Base-by-base conservation (phyloP, 2,797 vertebrate species). In the Miichthys miiuy region DNA sequence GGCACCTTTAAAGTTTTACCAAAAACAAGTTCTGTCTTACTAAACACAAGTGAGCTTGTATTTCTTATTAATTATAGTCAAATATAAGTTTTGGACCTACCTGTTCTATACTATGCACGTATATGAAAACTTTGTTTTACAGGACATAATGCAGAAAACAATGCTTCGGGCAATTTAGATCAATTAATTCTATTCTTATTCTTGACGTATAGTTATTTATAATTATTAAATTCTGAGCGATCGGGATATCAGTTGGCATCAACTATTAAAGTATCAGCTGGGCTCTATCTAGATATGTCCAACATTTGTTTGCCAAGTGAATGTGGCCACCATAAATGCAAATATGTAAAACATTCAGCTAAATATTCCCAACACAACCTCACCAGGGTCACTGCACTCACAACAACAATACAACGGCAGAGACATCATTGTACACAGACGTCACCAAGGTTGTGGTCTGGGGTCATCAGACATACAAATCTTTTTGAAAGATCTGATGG, bases 401-500 rank as follows among this genome's bases (percentile, higher is more conserved):
- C 21, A 42, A 41, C 1, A 2, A 27, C 34, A 17, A 18, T 9
- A 10, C 13, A 25, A 41, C 13, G 18, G 25, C 41, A 11, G 16
- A 48, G 51, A 60, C 41, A 65, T 60, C 65, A 25, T 12, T 0
- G 0, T 9, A 41, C 47, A 74, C 18, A 52, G 41, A 69, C 20
- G 48, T 48, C 54, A 60, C 25, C 5, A 3, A 6, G 41, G 52
- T 34, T 34, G 25, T 18, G 58, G n/a, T 46, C 44, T n/a, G n/a
- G 20, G 10, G 9, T 30, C 42, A 57, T 27, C 42, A 21, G 18
- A 69, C 23, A 27, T 21, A 30, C 12, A 9, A 77, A 57, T 70
- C 18, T 52, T 65, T 52, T 21, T 75, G 21, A 52, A 62, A 51
- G 55, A 55, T 68, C 44, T 46, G 52, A 64, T 7, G 46, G 8